Evolutionary conservation across 1,140 invertebrate species (phyloP), one percentile per base, ranked within the genome.

Genomic region (Stenopsyche tienmushanensis): DNA sequence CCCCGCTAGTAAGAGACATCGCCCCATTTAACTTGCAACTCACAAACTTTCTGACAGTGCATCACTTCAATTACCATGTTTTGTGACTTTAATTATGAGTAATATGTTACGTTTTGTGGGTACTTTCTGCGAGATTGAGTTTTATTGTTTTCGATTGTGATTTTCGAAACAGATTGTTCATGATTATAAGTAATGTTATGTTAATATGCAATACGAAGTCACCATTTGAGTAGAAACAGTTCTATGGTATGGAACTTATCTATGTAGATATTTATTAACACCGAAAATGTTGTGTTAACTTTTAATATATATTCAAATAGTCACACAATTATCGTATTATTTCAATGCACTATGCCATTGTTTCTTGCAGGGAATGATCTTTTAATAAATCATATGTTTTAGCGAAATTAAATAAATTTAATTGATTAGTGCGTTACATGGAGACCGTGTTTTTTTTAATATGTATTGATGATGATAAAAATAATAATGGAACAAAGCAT

Each of bases 41-140:
- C 52, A 50, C 41, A 47, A 60, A 60, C 57, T 60, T 60, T n/a
- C n/a, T 60, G 49, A 62, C 67, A 69, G 52, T 54, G 58, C 26
- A 45, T 62, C 59, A 65, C 50, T 62, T 44, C 41, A 55, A 64
- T 55, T 64, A 50, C 52, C 50, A 45, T 64, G 44, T 44, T 44
- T 54, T 64, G 42, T 64, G 29, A 55, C 53, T 41, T 57, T 58
- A 8, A 24, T 49, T 49, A 65, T 39, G 18, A 21, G 34, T 57
- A 57, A 20, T 34, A 50, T 58, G 25, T 21, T 58, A 49, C 24
- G 29, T 53, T 64, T 23, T 29, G 18, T 23, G 53, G 44, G 41
- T 29, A 41, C 24, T 41, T 60, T 49, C 42, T 55, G 34, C 21
- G 29, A 25, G 63, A 65, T 45, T 64, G 52, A 55, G 45, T 64